Base-by-base conservation (phyloP, 2,797 vertebrate genomes). In the Sylvilagus floridanus region DNA sequence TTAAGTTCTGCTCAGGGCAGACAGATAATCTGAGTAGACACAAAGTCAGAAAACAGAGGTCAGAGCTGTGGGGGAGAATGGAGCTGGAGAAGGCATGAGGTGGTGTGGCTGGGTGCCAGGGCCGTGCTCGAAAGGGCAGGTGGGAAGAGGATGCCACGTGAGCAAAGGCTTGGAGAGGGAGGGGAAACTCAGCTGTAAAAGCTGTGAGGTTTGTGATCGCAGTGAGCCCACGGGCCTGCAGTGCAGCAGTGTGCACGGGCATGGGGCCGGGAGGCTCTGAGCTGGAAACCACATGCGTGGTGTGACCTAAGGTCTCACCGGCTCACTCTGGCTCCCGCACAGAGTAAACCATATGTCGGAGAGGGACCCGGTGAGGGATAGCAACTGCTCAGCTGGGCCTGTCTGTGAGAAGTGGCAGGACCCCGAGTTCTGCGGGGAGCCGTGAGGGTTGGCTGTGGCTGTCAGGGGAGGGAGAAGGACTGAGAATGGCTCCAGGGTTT, bases 331-430 rank as follows among this genome's bases (percentile, higher is more conserved):
- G 72, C 54, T 72, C 21, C 77, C 62, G 9, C 37, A 54, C 54
- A 84, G 50, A 85, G 77, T 88, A 68, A 94, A 73, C 63, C 87
- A 13, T 77, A 19, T 81, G 9, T 26, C 77, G 60, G 63, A 89
- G 28, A 81, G 13, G 35, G 35, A 47, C 42, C 42, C 8, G 8
- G 42, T 47, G 42, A 47, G 42, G 42, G 42, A 1, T 8, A 47
- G 42, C 7, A 47, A 47, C 42, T 47, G 42, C 42, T 47, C 8
- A 47, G 42, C 42, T 10, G 42, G 42, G 42, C 42, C 42, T 47
- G 8, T 47, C 47, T 73, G n/a, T 84, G 83, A 69, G 26, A 81
- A 77, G 78, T 32, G 62, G 68, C 84, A 92, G 52, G 57, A 47
- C 65, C 82, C 75, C 84, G 82, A n/a, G 30, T 73, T 82, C 91